Evolutionary conservation across 2,888 invertebrate species (phyloP).

Genomic region (Tenthredo distinguenda): DNA sequence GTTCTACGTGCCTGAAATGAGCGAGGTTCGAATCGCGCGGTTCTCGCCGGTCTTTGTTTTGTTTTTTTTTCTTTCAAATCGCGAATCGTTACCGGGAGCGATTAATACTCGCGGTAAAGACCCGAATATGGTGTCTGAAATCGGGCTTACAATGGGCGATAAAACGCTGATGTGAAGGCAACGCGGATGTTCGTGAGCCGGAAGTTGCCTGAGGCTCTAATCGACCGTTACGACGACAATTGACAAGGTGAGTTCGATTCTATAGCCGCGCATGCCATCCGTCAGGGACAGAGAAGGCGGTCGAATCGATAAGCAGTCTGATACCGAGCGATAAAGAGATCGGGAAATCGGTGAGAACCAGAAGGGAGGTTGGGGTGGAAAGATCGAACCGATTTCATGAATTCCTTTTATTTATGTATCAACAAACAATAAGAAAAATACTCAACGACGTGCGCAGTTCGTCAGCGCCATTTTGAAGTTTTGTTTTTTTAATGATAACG

Average conservation of each 20-base stretch:
- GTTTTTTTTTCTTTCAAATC: background rate
- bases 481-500: background rate
- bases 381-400: background rate
- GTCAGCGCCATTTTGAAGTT: background rate
- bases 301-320: background rate
- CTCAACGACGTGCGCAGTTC: background rate
- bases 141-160: conserved; percentile 12
- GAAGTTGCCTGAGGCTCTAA: conserved; percentile 39
- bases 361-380: background rate
- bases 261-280: background rate
- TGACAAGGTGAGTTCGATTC: conserved; percentile 36
- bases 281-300: conserved; percentile 4
- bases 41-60: background rate
- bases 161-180: conserved; percentile 6
- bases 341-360: background rate
- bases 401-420: background rate
- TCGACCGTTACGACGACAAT: conserved; percentile 43
- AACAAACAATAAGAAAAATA: background rate
- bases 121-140: background rate
- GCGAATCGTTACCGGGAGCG: background rate
- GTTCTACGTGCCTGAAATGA: conserved; percentile 65
- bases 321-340: background rate
- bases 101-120: background rate
- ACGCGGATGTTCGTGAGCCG: conserved; percentile 38
- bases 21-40: background rate